phyloP scores from a whole-genome alignment of 2,113 vertebrate species.

The Rhinoptilus africanus region DNA sequence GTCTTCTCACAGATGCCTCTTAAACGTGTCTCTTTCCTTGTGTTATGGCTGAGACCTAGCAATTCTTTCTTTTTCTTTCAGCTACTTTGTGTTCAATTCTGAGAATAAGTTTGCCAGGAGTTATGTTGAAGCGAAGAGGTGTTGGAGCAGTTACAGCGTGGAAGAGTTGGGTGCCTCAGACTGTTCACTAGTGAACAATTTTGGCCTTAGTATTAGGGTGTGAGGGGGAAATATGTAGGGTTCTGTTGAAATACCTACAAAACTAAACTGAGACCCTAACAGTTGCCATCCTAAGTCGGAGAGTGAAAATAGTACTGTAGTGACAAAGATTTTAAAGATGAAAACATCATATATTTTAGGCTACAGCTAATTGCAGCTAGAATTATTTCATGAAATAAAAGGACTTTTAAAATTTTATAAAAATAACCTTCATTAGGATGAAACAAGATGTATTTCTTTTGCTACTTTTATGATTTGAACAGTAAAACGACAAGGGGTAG shows the following conservation, averaged over 20 bases:
- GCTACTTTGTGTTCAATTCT: not conserved
- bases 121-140: not conserved
- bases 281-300: not conserved
- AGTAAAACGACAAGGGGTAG: not conserved
- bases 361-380: not conserved
- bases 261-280: not conserved
- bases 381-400: not conserved
- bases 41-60: not conserved
- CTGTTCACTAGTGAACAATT: not conserved
- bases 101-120: not conserved
- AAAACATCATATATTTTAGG: not conserved
- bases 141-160: not conserved
- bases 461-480: not conserved
- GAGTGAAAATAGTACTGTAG: not conserved
- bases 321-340: not conserved
- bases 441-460: not conserved
- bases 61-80: not conserved
- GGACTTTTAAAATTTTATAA: not conserved
- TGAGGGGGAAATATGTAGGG: fast-evolving
- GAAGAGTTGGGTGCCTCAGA: not conserved
- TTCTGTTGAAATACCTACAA: not conserved
- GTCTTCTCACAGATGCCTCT: not conserved
- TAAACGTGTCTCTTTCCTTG: not conserved
- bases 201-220: not conserved
- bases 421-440: not conserved